Percentiles rank a stretch among this genome's conserved stretches.
Conservation (phyloP, 2,888 invertebrate species). For the Tipula lateralis region DNA sequence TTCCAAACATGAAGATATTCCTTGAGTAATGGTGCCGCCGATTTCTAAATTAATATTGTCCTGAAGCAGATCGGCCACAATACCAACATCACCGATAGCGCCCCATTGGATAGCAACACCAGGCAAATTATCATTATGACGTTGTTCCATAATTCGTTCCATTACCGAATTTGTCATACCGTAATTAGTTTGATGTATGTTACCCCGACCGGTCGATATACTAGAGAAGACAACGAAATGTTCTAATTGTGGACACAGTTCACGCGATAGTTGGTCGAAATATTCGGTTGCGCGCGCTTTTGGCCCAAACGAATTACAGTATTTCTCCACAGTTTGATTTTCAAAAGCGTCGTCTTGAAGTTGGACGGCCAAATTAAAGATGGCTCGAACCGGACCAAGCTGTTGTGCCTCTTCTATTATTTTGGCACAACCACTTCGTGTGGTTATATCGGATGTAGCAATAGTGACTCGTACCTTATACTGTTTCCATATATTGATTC, state of each 20-base stretch:
- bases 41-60: conserved; percentile 65
- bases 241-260: conserved; percentile 54
- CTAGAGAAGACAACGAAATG: conserved; percentile 90
- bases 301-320: conserved; percentile 63
- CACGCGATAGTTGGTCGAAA: conserved; percentile 64
- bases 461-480: conserved; percentile 66
- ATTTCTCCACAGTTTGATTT: conserved; percentile 68
- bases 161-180: conserved; percentile 86
- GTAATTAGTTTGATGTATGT: conserved; percentile 87
- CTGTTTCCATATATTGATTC: conserved; percentile 64
- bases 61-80: conserved; percentile 72
- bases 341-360: conserved; percentile 70
- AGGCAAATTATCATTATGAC: conserved; percentile 64
- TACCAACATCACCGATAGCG: conserved; percentile 82
- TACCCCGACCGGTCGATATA: conserved; percentile 85
- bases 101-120: conserved; percentile 90
- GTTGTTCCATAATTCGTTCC: conserved; percentile 79
- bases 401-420: conserved; percentile 60
- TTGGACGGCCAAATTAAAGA: conserved; percentile 86
- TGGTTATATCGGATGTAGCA: conserved; percentile 67
- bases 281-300: conserved; percentile 78
- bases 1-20: conserved; percentile 74
- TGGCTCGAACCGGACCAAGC: conserved; percentile 69
- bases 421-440: conserved; percentile 60
- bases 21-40: conserved; percentile 79